Evolutionary conservation across 2,113 vertebrate species (phyloP).

Genomic region (Pituophis catenifer): DNA sequence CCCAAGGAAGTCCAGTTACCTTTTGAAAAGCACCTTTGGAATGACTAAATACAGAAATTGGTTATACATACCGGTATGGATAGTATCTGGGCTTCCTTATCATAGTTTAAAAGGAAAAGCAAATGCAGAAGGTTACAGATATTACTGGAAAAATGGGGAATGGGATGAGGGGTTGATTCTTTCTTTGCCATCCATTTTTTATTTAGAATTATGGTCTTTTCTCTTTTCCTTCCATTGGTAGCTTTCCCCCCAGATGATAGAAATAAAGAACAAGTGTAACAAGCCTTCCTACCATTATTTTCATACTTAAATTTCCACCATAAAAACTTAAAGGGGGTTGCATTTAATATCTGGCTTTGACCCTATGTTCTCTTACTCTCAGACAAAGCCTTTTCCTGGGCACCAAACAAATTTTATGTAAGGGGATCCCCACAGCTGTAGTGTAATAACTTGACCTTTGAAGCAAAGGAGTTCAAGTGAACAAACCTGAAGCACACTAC

Average conservation of each 20-base stretch:
- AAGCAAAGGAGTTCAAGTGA: background rate
- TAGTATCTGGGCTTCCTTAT: background rate
- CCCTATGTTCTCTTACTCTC: background rate
- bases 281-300: background rate
- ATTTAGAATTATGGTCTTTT: background rate
- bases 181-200: background rate
- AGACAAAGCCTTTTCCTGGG: background rate
- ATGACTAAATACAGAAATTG: background rate
- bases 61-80: background rate
- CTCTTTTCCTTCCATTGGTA: background rate
- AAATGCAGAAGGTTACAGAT: background rate
- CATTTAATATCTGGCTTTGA: background rate
- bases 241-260: background rate
- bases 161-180: background rate
- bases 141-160: background rate
- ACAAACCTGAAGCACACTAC: background rate
- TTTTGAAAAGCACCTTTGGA: background rate
- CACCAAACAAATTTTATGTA: background rate
- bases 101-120: background rate
- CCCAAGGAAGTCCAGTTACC: background rate
- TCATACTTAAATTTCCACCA: background rate
- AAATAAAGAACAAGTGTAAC: background rate
- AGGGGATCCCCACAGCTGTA: background rate
- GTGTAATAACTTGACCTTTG: background rate
- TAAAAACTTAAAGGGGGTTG: background rate